Conservation (phyloP, 2,113 vertebrate species). For the Serranochromis macrocephalus region DNA sequence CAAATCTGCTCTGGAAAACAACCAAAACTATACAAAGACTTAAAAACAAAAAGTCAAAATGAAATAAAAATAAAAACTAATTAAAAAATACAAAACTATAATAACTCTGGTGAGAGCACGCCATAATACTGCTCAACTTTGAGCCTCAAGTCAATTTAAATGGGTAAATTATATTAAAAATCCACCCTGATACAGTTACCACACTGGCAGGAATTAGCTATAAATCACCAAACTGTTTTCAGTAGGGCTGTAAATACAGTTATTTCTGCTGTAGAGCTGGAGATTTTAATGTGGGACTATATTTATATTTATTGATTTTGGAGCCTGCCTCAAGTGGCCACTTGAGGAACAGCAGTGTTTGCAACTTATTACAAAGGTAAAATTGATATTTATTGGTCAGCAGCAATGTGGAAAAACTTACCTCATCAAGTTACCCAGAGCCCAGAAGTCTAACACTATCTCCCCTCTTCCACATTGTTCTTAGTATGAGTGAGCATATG, state of each 20-base stretch:
- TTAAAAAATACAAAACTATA: neutral
- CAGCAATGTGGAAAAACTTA: neutral
- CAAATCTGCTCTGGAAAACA: neutral
- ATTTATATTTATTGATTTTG: neutral
- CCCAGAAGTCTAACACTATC: neutral
- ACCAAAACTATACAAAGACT: neutral
- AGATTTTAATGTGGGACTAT: neutral
- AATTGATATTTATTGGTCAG: neutral
- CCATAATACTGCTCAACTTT: neutral
- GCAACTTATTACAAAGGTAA: neutral
- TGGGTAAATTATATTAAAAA: neutral
- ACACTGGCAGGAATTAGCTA: neutral
- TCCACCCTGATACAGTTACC: neutral
- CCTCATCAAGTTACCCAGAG: neutral
- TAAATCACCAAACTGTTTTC: neutral
- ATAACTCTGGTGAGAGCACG: neutral
- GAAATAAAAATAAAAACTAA: neutral
- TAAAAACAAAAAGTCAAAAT: neutral
- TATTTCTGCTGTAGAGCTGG: neutral
- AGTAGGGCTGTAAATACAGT: neutral
- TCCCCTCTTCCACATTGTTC: constrained; percentile 48
- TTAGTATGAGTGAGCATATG: constrained; percentile 49
- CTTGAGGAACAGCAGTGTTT: neutral
- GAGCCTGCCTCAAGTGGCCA: neutral
- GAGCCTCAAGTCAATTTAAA: neutral